Evolutionary conservation across 2,113 vertebrate genomes (phyloP).

Genomic region (Gallinago undulata): DNA sequence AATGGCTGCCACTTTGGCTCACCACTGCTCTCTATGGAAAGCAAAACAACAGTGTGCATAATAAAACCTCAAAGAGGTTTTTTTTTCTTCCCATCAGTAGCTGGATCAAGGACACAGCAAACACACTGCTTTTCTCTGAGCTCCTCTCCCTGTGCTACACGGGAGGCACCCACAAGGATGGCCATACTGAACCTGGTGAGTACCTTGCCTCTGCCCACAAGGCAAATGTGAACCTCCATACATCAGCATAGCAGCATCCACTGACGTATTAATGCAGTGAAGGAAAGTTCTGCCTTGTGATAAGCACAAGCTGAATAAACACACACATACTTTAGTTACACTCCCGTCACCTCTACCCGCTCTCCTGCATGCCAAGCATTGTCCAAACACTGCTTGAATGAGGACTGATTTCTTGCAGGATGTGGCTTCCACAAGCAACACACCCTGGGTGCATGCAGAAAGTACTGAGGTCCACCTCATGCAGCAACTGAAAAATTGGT

Average conservation of each 20-base stretch:
- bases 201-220: not conserved
- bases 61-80: not conserved
- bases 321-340: not conserved
- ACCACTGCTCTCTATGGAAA: not conserved
- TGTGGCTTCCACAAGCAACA: not conserved
- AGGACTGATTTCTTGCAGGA: not conserved
- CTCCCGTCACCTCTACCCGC: not conserved
- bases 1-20: not conserved
- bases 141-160: not conserved
- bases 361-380: not conserved
- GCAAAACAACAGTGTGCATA: not conserved
- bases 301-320: not conserved
- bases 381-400: not conserved
- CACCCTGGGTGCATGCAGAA: not conserved
- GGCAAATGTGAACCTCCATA: rapidly evolving
- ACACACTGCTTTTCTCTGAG: not conserved
- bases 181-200: not conserved
- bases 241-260: not conserved
- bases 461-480: not conserved
- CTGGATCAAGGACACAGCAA: not conserved
- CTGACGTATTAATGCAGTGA: not conserved
- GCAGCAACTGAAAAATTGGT: not conserved
- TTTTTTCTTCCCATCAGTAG: not conserved
- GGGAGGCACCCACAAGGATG: not conserved
- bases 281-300: not conserved